A percentile compares a stretch with the other conserved stretches of the same genome.
Conservation (phyloP, 2,888 invertebrate genomes). For the Cerceris ruficornis region DNA sequence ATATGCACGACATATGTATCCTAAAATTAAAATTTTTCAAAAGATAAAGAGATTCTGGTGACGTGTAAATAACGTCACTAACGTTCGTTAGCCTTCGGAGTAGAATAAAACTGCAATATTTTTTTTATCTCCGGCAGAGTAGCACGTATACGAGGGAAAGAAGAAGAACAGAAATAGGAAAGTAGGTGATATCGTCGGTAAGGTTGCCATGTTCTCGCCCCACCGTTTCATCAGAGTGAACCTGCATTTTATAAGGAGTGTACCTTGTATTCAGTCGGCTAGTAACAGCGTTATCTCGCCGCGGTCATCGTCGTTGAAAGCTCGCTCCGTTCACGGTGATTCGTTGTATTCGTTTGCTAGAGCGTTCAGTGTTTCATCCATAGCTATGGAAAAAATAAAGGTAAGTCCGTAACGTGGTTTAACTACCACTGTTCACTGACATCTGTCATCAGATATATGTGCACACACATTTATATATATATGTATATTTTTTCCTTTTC, state of each 20-base stretch:
- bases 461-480: not conserved
- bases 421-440: slow-evolving; percentile 8
- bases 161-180: not conserved
- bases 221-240: slow-evolving; percentile 67
- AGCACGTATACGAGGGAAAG: not conserved
- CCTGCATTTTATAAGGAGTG: slow-evolving; percentile 68
- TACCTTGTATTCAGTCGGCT: slow-evolving; percentile 52
- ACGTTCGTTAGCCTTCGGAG: not conserved
- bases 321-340: slow-evolving; percentile 7
- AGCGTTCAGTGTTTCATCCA: slow-evolving; percentile 62
- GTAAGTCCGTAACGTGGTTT: slow-evolving; percentile 50
- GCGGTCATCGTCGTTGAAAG: slow-evolving; percentile 12
- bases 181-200: not conserved
- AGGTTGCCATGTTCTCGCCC: slow-evolving; percentile 73
- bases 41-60: not conserved
- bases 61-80: not conserved
- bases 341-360: slow-evolving; percentile 45
- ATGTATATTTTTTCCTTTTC: not conserved
- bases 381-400: slow-evolving; percentile 78
- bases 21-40: not conserved
- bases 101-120: not conserved
- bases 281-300: slow-evolving; percentile 55
- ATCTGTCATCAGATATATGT: not conserved
- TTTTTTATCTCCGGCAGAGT: not conserved
- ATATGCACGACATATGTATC: not conserved